Conservation (phyloP, 2,113 vertebrate genomes). For the Aix galericulata region DNA sequence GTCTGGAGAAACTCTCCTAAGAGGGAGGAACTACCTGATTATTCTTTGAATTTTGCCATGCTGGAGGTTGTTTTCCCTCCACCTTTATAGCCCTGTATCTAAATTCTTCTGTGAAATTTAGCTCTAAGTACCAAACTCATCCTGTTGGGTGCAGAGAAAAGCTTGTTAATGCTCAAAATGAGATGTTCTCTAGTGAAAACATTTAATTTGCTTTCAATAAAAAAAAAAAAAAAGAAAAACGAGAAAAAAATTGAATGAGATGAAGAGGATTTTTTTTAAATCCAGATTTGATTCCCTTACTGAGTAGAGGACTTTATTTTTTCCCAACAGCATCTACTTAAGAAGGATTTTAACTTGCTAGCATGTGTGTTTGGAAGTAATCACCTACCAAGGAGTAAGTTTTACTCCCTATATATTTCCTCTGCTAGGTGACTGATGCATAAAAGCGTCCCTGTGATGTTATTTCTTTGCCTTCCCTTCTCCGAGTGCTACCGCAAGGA, state of each 20-base stretch:
- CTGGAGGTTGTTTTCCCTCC: neutral
- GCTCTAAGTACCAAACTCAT: neutral
- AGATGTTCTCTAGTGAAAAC: neutral
- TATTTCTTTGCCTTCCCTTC: neutral
- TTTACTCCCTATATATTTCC: too few species aligned
- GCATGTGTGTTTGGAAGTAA: neutral
- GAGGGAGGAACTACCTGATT: neutral
- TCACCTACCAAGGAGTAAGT: neutral
- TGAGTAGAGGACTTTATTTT: neutral
- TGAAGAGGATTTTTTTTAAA: rapidly evolving
- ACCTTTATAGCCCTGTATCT: rapidly evolving
- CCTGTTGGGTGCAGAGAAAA: neutral
- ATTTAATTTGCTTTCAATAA: neutral
- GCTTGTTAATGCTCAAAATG: neutral
- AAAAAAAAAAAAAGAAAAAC: rapidly evolving
- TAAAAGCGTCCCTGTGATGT: neutral
- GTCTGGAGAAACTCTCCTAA: neutral
- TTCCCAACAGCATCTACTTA: neutral
- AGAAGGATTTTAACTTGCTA: neutral
- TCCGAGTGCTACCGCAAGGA: neutral
- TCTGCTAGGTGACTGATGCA: neutral
- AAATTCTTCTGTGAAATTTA: neutral
- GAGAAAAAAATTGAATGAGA: neutral
- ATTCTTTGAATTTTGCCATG: neutral
- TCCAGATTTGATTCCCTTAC: neutral